These are phyloP conservation scores for Saccopteryx bilineata DNA, from an alignment of 2,113 vertebrate species.

Conservation along the genomic window DNA sequence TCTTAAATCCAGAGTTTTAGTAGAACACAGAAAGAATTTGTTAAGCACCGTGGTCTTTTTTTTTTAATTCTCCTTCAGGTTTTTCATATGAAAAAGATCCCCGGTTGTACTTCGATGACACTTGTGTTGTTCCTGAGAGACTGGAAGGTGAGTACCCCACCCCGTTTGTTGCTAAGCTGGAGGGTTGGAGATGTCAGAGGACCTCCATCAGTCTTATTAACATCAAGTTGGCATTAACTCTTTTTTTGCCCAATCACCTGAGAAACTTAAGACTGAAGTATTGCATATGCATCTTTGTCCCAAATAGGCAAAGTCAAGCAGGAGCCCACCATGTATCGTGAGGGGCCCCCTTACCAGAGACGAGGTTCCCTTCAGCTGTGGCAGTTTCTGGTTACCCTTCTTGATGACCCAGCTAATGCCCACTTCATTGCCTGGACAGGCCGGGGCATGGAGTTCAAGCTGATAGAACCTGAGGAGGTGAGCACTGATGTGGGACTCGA, in stretches of 20 bases:
- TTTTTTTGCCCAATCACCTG: neutral
- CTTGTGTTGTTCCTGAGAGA: constrained; percentile 96
- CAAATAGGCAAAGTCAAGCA: constrained; percentile 95
- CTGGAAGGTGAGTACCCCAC: constrained; percentile 92
- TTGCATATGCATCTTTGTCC: neutral
- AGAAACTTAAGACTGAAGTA: neutral
- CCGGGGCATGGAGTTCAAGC: constrained; percentile 98
- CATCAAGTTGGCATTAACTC: neutral
- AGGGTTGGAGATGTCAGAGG: neutral
- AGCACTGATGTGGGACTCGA: accelerated
- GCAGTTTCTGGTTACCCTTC: constrained; percentile 97
- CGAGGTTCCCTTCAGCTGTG: constrained; percentile 98
- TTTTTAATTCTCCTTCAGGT: constrained; percentile 84
- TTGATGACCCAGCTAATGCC: constrained; percentile 96
- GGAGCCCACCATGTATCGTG: constrained; percentile 94
- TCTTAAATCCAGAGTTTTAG: neutral
- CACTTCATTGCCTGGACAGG: constrained; percentile 99
- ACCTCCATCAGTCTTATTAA: neutral
- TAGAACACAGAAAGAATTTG: neutral
- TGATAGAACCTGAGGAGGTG: constrained; percentile 98
- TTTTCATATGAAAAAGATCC: constrained; percentile 96
- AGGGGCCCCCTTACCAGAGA: constrained; percentile 96
- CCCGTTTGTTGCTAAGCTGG: neutral
- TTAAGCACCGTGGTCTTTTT: constrained; percentile 20
- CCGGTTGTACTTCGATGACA: constrained; percentile 95